A percentile compares a stretch with the other conserved stretches of the same genome.
These are phyloP conservation scores for Paramormyrops kingsleyae DNA, from an alignment of 2,113 vertebrate genomes.

Conservation along the genomic window DNA sequence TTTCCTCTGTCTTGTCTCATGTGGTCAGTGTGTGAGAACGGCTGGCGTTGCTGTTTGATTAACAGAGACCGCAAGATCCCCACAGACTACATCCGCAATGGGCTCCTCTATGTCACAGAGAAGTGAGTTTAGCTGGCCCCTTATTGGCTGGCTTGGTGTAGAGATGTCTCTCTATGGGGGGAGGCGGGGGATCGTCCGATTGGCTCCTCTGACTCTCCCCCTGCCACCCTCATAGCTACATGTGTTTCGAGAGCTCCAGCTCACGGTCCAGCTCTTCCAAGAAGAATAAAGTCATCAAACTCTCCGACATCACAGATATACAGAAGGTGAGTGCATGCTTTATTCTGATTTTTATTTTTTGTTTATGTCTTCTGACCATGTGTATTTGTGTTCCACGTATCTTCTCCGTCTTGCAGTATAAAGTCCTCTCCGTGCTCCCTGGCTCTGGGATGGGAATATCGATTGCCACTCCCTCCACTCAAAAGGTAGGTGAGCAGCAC, in stretches of 20 bases:
- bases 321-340: constrained; percentile 71
- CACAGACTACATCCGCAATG: constrained; percentile 93
- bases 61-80: constrained; percentile 92
- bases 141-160: background rate
- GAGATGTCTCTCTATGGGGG: background rate
- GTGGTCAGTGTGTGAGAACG: constrained; percentile 77
- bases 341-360: background rate
- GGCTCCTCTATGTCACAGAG: constrained; percentile 89
- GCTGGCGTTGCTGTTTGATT: constrained; percentile 95
- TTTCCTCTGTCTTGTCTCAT: background rate
- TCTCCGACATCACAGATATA: constrained; percentile 84
- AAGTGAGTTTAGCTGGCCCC: constrained; percentile 71
- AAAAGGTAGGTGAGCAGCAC: constrained; percentile 67
- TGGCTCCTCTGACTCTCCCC: background rate
- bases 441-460: constrained; percentile 98
- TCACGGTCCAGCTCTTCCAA: constrained; percentile 86
- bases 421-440: constrained; percentile 91
- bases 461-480: constrained; percentile 85
- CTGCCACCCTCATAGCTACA: constrained; percentile 57
- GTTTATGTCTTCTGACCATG: background rate
- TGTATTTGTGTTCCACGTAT: background rate
- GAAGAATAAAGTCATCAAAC: constrained; percentile 92
- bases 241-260: constrained; percentile 91
- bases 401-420: constrained; percentile 67
- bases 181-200: background rate